phyloP scores from a whole-genome alignment of 1,140 invertebrate species.

The Elymnias hypermnestra region DNA sequence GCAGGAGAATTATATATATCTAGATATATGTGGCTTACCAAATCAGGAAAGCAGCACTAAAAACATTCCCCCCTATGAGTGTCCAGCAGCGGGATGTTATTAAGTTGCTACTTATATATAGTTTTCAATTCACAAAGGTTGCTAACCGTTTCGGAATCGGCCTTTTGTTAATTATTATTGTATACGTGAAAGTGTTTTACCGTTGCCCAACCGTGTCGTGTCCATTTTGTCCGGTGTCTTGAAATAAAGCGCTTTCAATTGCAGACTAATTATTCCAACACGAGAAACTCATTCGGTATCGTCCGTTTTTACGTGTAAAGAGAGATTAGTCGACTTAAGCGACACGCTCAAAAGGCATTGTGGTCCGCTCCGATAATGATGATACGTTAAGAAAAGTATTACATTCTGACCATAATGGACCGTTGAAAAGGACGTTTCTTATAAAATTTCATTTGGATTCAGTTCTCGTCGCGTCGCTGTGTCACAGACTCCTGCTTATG shows the following conservation, averaged over 20 bases:
- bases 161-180: constrained; percentile 57
- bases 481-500: constrained; percentile 58
- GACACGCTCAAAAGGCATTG: constrained; percentile 62
- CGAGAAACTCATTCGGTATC: constrained; percentile 68
- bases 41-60: too few relatives aligned
- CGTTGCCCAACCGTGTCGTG: constrained; percentile 64
- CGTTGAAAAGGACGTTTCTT: constrained; percentile 62
- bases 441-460: constrained; percentile 74
- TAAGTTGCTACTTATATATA: constrained; percentile 59
- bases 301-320: constrained; percentile 70
- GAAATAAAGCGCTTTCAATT: constrained; percentile 75
- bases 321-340: constrained; percentile 71
- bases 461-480: constrained; percentile 49
- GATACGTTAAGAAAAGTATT: constrained; percentile 70
- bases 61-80: too few relatives aligned
- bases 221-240: constrained; percentile 61
- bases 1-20: too few relatives aligned
- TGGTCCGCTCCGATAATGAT: constrained; percentile 63
- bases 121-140: constrained; percentile 41
- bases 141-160: constrained; percentile 44
- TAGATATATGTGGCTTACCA: too few relatives aligned
- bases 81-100: too few relatives aligned
- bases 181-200: constrained; percentile 71
- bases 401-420: constrained; percentile 56
- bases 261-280: constrained; percentile 74